A percentile compares a stretch with the other conserved stretches of the same genome.
Evolutionary conservation across 2,797 vertebrate genomes (phyloP).

Genomic region (Xenops minutus): DNA sequence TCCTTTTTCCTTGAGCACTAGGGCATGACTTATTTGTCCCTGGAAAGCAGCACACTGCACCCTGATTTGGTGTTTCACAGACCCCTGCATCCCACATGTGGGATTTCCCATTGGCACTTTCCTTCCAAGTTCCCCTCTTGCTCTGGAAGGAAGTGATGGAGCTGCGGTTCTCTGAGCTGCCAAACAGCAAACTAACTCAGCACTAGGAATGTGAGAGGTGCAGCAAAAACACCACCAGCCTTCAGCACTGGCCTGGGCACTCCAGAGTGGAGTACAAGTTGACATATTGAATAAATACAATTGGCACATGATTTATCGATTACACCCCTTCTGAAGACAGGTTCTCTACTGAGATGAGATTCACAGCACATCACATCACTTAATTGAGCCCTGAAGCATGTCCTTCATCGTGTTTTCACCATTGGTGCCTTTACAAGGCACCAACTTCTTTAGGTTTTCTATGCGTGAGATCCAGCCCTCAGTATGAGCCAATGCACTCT

Average conservation of each 20-base stretch:
- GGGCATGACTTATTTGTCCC: neutral
- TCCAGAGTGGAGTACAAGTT: neutral
- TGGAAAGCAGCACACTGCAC: neutral
- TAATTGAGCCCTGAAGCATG: neutral
- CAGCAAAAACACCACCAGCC: neutral
- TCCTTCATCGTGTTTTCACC: neutral
- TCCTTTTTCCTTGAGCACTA: neutral
- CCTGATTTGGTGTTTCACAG: rapidly evolving
- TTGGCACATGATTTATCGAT: neutral
- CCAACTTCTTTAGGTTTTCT: neutral
- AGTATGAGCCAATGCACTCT: rapidly evolving
- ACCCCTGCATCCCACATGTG: rapidly evolving
- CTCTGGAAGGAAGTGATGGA: neutral
- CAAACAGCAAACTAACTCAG: neutral
- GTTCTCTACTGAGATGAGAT: neutral
- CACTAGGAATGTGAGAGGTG: rapidly evolving
- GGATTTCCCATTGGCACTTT: neutral
- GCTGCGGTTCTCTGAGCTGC: neutral
- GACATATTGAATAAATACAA: conserved; percentile 10
- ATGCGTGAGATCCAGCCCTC: neutral
- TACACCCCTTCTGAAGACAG: neutral
- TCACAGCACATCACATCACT: neutral
- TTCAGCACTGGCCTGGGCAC: neutral
- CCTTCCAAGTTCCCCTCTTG: neutral
- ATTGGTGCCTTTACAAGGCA: neutral